Evolutionary conservation across 1,140 invertebrate species (phyloP).

Genomic region (Panulirus ornatus): DNA sequence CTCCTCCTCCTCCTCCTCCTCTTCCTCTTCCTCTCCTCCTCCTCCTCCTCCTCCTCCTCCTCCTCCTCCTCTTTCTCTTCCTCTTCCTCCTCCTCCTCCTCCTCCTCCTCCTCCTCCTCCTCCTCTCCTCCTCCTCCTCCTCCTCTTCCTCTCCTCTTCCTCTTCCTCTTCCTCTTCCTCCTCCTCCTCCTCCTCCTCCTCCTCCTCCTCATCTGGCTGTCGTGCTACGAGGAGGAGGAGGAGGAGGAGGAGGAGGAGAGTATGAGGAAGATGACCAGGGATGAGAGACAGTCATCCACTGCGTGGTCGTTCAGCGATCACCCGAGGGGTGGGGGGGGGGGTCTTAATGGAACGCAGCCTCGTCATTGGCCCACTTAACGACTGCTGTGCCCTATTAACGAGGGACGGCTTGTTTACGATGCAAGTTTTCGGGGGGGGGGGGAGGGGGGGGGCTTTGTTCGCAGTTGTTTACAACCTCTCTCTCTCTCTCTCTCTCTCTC

Average conservation of each 20-base stretch:
- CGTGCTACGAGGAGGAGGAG: not conserved
- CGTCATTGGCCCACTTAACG: too few relatives aligned
- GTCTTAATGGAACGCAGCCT: too few relatives aligned
- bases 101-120: not conserved
- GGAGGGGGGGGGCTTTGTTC: too few relatives aligned
- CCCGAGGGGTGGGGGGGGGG: too few relatives aligned
- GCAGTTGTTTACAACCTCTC: too few relatives aligned
- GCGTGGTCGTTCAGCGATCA: too few relatives aligned
- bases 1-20: not conserved
- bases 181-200: constrained; percentile 28
- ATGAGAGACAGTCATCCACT: constrained; percentile 5
- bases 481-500: not conserved
- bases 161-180: not conserved
- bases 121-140: not conserved
- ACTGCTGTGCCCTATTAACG: too few relatives aligned
- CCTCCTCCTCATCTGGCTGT: constrained; percentile 2
- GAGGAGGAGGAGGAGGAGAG: not conserved
- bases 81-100: not conserved
- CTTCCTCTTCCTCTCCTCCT: not conserved
- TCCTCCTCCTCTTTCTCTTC: not conserved
- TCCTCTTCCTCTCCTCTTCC: not conserved
- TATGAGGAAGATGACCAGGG: not conserved
- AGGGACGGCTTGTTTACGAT: too few relatives aligned
- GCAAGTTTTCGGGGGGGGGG: too few relatives aligned
- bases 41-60: not conserved